phyloP scores from a whole-genome alignment of 2,113 vertebrate species.

The Echinops telfairi region DNA sequence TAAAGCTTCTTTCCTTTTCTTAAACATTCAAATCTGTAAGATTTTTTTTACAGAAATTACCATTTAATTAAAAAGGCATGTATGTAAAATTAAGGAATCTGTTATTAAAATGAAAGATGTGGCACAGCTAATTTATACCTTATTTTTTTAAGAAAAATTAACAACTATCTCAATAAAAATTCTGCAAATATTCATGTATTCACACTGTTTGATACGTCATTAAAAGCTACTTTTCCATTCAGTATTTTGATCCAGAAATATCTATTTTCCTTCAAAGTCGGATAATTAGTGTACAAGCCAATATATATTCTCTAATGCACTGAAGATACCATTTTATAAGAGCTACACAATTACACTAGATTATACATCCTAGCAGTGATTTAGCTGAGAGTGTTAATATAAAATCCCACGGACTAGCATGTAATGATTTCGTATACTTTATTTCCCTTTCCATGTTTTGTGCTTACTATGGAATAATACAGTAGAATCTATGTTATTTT shows the following conservation, averaged over 20 bases:
- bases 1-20: conserved; percentile 47
- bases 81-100: too few relatives aligned
- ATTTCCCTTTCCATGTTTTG: conserved; percentile 80
- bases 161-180: too few relatives aligned
- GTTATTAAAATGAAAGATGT: too few relatives aligned
- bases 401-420: conserved; percentile 70
- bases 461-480: conserved; percentile 72
- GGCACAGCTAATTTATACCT: too few relatives aligned
- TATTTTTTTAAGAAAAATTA: too few relatives aligned
- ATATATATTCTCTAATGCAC: conserved; percentile 26
- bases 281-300: conserved; percentile 27
- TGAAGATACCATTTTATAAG: conserved; percentile 44
- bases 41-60: not conserved
- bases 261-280: conserved; percentile 59
- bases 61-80: too few relatives aligned
- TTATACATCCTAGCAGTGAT: conserved; percentile 56
- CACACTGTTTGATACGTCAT: conserved; percentile 55
- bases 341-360: conserved; percentile 58
- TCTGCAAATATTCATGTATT: conserved; percentile 34
- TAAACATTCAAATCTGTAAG: conserved; percentile 35
- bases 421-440: conserved; percentile 79
- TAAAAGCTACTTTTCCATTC: conserved; percentile 40
- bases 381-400: conserved; percentile 66
- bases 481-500: conserved; percentile 66
- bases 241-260: conserved; percentile 20